Conservation (phyloP, 2,888 invertebrate species). For the Lepidocyrtinus sp. region DNA sequence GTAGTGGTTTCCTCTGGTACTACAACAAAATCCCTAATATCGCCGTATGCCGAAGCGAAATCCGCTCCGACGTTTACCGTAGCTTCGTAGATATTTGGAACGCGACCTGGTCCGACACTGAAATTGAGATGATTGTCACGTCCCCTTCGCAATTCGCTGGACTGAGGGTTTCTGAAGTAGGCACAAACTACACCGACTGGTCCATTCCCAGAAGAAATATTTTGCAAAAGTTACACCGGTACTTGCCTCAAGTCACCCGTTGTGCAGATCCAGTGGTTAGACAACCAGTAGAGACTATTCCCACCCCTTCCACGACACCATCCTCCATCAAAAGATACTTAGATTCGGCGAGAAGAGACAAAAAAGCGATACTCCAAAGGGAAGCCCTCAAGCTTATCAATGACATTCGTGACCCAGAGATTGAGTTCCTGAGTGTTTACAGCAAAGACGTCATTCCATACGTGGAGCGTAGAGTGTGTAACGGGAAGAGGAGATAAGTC, state of each 20-base stretch:
- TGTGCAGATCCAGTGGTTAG: background rate
- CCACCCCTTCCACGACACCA: background rate
- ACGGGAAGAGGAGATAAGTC: no score
- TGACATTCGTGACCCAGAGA: constrained; percentile 28
- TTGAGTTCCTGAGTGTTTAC: constrained; percentile 23
- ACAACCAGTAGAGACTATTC: background rate
- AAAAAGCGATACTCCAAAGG: no score
- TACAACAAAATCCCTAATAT: constrained; percentile 31
- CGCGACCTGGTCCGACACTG: constrained; percentile 34
- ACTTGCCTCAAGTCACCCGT: constrained; percentile 24
- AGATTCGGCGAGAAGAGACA: no score
- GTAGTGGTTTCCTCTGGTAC: constrained; percentile 43
- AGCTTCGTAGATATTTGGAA: constrained; percentile 36
- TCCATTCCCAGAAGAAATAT: constrained; percentile 24
- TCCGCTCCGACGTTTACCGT: constrained; percentile 24
- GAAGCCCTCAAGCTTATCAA: background rate
- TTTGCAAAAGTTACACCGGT: constrained; percentile 25
- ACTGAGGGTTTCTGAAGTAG: constrained; percentile 39
- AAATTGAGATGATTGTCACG: constrained; percentile 35
- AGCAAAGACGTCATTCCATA: constrained; percentile 35
- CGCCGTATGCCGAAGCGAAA: constrained; percentile 26
- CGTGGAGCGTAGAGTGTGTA: constrained; percentile 7
- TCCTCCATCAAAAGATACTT: background rate
- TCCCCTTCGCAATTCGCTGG: constrained; percentile 31
- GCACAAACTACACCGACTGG: constrained; percentile 24